Evolutionary conservation across 2,888 invertebrate genomes (phyloP).

Genomic region (Blomia tropicalis): DNA sequence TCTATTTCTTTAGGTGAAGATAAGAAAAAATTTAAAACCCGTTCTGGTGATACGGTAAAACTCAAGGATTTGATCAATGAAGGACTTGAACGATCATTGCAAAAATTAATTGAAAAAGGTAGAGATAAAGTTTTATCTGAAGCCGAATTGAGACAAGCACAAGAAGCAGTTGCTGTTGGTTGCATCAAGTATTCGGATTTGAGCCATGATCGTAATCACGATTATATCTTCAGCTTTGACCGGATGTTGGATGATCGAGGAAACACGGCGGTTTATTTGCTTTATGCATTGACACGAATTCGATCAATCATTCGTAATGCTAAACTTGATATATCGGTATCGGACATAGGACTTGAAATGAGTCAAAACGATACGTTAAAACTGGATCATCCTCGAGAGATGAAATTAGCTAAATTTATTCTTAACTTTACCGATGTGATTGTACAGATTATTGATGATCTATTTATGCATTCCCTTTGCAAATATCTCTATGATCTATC

Average conservation of each 20-base stretch:
- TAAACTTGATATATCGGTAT: constrained; percentile 45
- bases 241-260: constrained; percentile 95
- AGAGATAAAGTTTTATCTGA: constrained; percentile 57
- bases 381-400: constrained; percentile 75
- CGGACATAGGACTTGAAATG: constrained; percentile 36
- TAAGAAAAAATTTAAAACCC: constrained; percentile 91
- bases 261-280: constrained; percentile 91
- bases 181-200: constrained; percentile 97
- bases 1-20: constrained; percentile 26
- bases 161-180: constrained; percentile 85
- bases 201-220: constrained; percentile 74
- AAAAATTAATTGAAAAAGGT: constrained; percentile 69
- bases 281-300: constrained; percentile 87
- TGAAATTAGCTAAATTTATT: constrained; percentile 67
- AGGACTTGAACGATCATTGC: constrained; percentile 47
- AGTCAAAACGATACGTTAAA: constrained; percentile 42
- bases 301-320: constrained; percentile 70
- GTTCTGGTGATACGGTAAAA: constrained; percentile 86
- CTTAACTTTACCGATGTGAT: constrained; percentile 69
- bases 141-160: constrained; percentile 63
- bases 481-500: constrained; percentile 88
- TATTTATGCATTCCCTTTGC: constrained; percentile 70
- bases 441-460: constrained; percentile 59
- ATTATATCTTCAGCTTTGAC: constrained; percentile 95
- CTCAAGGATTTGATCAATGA: constrained; percentile 75